Percentiles rank a stretch among this genome's conserved stretches.
Evolutionary conservation across 2,113 vertebrate species (phyloP).

Genomic region (Madoqua kirkii): DNA sequence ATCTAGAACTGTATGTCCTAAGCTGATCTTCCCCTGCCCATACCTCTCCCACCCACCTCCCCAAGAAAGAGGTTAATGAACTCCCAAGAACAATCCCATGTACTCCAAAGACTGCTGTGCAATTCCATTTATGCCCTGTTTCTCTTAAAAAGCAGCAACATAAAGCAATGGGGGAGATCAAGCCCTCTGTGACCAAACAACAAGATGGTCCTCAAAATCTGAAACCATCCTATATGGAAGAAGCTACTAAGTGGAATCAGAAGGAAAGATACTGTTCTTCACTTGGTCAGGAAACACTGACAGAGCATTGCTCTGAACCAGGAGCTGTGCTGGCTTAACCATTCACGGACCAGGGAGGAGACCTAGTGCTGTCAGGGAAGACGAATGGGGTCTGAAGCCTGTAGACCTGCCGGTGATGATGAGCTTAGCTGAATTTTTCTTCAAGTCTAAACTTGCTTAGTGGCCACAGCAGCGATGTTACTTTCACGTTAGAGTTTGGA

Average conservation of each 20-base stretch:
- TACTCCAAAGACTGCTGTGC: background rate
- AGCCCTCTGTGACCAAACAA: background rate
- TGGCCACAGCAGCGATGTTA: too few relatives aligned
- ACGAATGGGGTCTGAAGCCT: too few relatives aligned
- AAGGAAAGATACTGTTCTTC: background rate
- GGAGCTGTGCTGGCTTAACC: too few relatives aligned
- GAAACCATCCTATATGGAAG: background rate
- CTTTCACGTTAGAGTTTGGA: background rate
- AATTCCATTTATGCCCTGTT: background rate
- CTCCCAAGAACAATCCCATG: background rate
- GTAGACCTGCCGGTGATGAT: background rate
- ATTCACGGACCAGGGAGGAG: fast-evolving
- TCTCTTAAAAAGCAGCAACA: background rate
- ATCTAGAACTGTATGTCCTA: background rate
- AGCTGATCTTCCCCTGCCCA: background rate
- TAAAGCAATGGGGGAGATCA: background rate
- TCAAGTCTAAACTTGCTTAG: background rate
- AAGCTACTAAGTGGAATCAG: background rate
- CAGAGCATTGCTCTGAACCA: too few relatives aligned
- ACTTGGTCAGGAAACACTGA: background rate
- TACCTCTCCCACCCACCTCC: background rate
- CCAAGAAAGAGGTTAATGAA: background rate
- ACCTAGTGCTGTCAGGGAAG: background rate
- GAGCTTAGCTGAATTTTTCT: background rate
- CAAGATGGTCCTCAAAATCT: background rate